Conservation (phyloP, 2,888 invertebrate genomes). For the Ornithoptera alexandrae region DNA sequence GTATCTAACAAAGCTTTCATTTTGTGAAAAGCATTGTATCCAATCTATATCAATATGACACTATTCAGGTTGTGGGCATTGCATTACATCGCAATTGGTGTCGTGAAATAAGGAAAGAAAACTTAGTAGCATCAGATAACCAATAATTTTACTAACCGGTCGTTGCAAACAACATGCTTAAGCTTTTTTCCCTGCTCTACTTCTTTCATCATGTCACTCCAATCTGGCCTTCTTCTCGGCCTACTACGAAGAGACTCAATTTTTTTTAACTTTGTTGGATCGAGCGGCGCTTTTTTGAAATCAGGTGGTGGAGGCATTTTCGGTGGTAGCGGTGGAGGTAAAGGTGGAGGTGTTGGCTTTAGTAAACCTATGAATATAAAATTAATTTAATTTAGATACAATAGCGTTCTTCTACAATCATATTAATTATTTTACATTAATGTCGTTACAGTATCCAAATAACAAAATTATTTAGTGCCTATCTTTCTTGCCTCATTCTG, state of each 20-base stretch:
- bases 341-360: constrained; percentile 79
- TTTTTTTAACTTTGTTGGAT: constrained; percentile 81
- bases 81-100: too few species aligned
- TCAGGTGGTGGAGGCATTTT: constrained; percentile 81
- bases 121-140: not conserved
- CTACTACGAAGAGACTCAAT: constrained; percentile 87
- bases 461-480: too few species aligned
- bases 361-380: constrained; percentile 54
- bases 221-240: constrained; percentile 91
- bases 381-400: not conserved
- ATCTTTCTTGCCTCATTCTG: too few species aligned
- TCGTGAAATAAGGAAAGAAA: not conserved
- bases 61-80: too few species aligned
- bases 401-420: not conserved
- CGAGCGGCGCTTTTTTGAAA: constrained; percentile 81
- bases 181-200: constrained; percentile 90
- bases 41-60: too few species aligned
- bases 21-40: too few species aligned
- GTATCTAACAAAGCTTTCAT: too few species aligned
- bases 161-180: constrained; percentile 91
- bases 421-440: not conserved
- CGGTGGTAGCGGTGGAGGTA: constrained; percentile 87
- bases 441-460: too few species aligned
- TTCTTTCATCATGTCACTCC: constrained; percentile 95
- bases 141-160: constrained; percentile 73